These are phyloP conservation scores for Sturnus vulgaris DNA, from an alignment of 2,113 vertebrate species.

Conservation along the genomic window DNA sequence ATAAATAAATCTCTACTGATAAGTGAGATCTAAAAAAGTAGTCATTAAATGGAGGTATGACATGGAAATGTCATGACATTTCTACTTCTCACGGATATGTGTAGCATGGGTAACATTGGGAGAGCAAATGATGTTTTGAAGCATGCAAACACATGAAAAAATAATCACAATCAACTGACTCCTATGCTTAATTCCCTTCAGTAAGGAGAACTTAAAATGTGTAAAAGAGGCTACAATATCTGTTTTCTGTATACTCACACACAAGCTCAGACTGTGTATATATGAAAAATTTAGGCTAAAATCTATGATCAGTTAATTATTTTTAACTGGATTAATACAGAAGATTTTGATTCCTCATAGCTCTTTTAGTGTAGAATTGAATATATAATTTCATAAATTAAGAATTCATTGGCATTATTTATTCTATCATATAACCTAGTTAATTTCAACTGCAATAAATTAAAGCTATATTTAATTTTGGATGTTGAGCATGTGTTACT, in stretches of 20 bases:
- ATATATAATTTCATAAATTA: background rate
- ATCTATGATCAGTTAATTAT: background rate
- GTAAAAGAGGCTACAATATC: background rate
- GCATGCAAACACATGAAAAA: background rate
- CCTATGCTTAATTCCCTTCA: background rate
- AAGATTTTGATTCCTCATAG: background rate
- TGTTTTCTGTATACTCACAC: background rate
- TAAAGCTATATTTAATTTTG: background rate
- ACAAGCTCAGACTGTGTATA: background rate
- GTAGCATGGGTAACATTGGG: accelerated
- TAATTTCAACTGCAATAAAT: background rate
- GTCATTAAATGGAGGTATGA: background rate
- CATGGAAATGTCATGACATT: background rate
- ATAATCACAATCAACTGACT: background rate
- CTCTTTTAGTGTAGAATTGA: background rate
- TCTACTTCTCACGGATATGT: background rate
- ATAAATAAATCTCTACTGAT: background rate
- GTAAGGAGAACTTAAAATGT: background rate
- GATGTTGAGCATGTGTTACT: background rate
- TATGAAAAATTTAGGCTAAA: background rate
- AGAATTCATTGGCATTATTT: background rate
- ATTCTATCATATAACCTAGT: background rate
- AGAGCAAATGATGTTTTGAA: background rate
- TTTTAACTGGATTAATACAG: background rate
- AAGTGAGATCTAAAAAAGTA: background rate